Conservation (phyloP, 2,797 vertebrate genomes). For the Emydoidea blandingii region DNA sequence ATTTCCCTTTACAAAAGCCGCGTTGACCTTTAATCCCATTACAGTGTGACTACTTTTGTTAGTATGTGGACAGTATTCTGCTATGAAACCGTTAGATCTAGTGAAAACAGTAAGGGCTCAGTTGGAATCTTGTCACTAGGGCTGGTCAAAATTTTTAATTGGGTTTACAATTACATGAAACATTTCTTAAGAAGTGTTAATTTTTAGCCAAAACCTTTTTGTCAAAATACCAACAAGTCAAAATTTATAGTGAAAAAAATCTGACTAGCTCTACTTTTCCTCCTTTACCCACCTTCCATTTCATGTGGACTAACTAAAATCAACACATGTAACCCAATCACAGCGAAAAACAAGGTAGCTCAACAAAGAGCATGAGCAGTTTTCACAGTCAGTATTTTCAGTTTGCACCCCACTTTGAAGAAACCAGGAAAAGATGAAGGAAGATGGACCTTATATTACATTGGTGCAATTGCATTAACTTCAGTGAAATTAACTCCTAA, state of each 20-base stretch:
- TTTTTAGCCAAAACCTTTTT: no score
- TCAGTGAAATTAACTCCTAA: no score
- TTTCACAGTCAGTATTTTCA: neutral
- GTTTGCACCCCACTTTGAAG: neutral
- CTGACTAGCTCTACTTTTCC: neutral
- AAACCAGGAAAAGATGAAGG: neutral
- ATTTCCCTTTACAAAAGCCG: no score
- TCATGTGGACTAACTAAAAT: neutral
- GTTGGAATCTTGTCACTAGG: neutral
- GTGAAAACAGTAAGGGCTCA: neutral
- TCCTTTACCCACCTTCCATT: neutral
- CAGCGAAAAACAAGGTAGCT: no score
- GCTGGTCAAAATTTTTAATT: neutral
- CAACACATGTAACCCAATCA: neutral
- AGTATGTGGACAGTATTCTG: neutral
- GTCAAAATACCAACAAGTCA: neutral
- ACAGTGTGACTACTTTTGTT: neutral
- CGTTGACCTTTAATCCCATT: neutral
- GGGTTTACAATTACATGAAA: no score
- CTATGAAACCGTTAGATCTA: neutral
- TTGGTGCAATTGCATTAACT: neutral
- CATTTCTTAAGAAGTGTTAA: no score
- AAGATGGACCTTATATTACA: neutral
- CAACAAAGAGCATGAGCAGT: neutral
- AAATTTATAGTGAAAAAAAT: neutral